Conservation (phyloP, 2,797 vertebrate genomes). For the Margarornis squamiger region DNA sequence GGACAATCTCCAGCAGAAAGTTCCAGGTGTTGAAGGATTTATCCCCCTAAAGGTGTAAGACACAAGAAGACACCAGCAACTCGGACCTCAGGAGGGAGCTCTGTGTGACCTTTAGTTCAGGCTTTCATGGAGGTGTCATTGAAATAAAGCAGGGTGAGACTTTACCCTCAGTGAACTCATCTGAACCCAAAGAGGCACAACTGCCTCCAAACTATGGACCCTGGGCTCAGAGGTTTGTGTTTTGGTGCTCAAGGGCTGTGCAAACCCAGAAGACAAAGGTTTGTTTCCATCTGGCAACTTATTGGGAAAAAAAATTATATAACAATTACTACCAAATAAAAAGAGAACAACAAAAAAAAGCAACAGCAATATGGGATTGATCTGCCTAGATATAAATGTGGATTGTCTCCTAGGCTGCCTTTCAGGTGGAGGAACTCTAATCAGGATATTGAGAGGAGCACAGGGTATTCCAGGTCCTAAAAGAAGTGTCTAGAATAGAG, state of each 20-base stretch:
- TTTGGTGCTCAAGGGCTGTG: background rate
- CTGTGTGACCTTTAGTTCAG: background rate
- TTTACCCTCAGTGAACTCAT: background rate
- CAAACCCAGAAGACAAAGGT: background rate
- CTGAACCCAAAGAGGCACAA: background rate
- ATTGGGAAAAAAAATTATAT: background rate
- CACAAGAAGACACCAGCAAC: background rate
- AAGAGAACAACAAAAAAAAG: background rate
- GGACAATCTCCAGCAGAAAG: background rate
- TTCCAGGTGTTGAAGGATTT: background rate
- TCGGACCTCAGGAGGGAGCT: rapidly evolving
- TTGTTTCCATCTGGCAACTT: background rate
- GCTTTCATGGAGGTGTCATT: background rate
- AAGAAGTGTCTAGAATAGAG: background rate
- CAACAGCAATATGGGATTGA: background rate
- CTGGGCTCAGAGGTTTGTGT: background rate
- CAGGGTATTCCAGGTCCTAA: background rate
- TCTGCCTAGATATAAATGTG: background rate
- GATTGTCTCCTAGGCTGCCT: background rate
- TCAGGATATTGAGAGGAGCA: background rate
- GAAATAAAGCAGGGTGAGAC: background rate
- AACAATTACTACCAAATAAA: background rate
- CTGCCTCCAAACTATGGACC: background rate
- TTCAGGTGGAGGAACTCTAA: background rate
- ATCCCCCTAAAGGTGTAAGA: background rate